Base-by-base conservation (phyloP, 1,140 invertebrate species). In the Eumaeus atala region DNA sequence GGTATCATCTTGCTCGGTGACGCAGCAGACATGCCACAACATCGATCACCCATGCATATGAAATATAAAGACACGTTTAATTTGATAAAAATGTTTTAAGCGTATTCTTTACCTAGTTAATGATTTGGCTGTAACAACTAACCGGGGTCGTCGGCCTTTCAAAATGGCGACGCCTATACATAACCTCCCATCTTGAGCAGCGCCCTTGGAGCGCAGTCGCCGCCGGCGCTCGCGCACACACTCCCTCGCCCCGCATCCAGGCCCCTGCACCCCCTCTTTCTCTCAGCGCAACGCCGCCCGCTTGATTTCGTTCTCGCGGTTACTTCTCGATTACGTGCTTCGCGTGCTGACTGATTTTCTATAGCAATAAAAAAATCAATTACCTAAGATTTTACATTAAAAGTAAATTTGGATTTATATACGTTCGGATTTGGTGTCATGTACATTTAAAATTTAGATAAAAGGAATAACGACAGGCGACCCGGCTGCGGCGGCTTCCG, bases 301-400 rank as follows among this genome's bases (percentile, higher is more conserved):
- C 81, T 84, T 86, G 74, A 67, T 84, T 84, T 86, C 73, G 74
- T 82, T 84, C 84, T 84, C 77, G 84, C 84, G 81, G 80, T 84
- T 88, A 87, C 87, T 88, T 88, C 87, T 88, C 85, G 83, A 88
- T 88, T 87, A 86, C 84, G 86, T 88, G 87, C 87, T 88, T 88
- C 80, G 87, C 87, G 87, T 88, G 87, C 87, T 88, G 87, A 88
- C 87, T 88, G 87, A 88, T 88, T 88, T 88, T 88, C 87, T 88
- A 88, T 88, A 88, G 87, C 87, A 88, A 88, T 88, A 88, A 88
- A 28, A 28, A 88, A 88, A 85, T 88, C 86, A 88, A 88, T 88
- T 88, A 88, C 87, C 85, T 89, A 89, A 87, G 86, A 87, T 87
- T 87, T 88, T 87, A 88, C 87, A 88, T 88, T 87, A 86, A 87